Conservation (phyloP, 2,113 vertebrate species). For the Platanista minor region DNA sequence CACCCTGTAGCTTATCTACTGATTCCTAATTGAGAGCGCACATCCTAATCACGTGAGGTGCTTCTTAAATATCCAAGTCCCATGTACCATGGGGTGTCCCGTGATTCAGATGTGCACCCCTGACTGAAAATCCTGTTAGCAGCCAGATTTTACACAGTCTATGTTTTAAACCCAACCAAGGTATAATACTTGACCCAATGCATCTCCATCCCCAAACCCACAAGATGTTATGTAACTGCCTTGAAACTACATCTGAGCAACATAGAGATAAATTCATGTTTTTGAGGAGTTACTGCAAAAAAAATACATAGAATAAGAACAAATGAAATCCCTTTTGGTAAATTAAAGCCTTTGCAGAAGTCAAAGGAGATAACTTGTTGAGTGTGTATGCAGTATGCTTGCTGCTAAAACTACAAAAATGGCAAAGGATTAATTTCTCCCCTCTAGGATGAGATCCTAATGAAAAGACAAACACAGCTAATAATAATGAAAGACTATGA, state of each 20-base stretch:
- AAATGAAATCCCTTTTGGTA: not conserved
- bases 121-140: not conserved
- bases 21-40: not conserved
- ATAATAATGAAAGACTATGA: not conserved
- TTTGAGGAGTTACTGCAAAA: not conserved
- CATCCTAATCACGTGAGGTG: not conserved
- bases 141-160: not conserved
- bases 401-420: not conserved
- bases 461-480: not conserved
- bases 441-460: not conserved
- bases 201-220: not conserved
- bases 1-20: not conserved
- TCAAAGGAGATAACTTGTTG: not conserved
- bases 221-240: conserved; percentile 1
- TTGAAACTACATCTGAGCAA: not conserved
- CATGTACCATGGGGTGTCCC: accelerated
- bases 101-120: not conserved
- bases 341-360: not conserved
- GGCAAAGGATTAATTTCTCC: not conserved
- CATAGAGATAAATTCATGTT: not conserved
- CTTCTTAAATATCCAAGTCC: not conserved
- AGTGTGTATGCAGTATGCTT: not conserved
- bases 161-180: not conserved
- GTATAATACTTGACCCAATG: not conserved
- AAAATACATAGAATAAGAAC: not conserved